Percentiles rank a stretch among this genome's conserved stretches.
phyloP scores from a whole-genome alignment of 2,113 vertebrate species.

The Phalacrocorax carbo region DNA sequence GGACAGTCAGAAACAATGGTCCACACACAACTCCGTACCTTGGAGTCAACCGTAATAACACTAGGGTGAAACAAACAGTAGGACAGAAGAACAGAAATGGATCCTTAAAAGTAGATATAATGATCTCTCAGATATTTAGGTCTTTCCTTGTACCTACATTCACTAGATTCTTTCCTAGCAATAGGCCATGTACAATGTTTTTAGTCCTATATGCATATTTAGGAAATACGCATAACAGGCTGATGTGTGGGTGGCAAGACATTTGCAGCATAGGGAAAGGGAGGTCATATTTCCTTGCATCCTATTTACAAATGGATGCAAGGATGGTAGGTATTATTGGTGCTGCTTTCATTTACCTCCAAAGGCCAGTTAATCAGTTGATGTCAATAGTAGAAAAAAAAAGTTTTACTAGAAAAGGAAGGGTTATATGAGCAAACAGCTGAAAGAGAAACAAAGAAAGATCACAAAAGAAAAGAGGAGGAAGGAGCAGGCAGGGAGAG shows the following conservation, averaged over 20 bases:
- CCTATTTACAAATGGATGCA: background rate
- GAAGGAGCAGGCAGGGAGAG: background rate
- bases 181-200: background rate
- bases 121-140: background rate
- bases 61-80: background rate
- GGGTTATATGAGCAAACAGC: background rate
- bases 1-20: background rate
- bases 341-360: background rate
- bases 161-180: background rate
- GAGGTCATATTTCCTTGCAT: background rate
- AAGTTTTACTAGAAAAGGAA: background rate
- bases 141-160: background rate
- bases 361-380: background rate
- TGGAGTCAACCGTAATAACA: background rate
- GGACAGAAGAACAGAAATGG: background rate
- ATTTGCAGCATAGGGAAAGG: background rate
- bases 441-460: background rate
- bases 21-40: rapidly evolving
- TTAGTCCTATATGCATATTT: background rate
- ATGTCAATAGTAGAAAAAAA: background rate
- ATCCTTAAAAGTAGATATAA: background rate
- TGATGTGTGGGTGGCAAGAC: background rate
- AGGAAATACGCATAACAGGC: background rate
- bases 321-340: background rate
- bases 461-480: background rate